Conservation (phyloP, 2,797 vertebrate species). For the Oryzias dopingdopingensis region DNA sequence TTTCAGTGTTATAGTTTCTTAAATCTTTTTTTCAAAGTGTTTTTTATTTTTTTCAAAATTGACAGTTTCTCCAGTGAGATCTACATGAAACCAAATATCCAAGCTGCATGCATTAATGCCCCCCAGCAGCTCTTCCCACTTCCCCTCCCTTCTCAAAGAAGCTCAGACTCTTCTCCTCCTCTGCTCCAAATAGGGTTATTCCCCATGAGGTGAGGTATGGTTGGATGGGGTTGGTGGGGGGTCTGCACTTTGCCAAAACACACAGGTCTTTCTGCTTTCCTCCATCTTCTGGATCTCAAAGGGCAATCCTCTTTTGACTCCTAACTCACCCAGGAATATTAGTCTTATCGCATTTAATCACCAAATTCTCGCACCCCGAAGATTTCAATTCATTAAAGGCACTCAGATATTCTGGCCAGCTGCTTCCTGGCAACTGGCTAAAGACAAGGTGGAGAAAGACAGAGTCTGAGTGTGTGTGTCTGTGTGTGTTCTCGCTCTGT, state of each 20-base stretch:
- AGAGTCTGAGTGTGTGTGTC: constrained; percentile 52
- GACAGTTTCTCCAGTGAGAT: constrained; percentile 37
- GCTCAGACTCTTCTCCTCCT: constrained; percentile 46
- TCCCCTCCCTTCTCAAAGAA: constrained; percentile 25
- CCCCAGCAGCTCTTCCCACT: constrained; percentile 31
- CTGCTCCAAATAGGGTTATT: constrained; percentile 64
- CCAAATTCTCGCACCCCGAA: constrained; percentile 78
- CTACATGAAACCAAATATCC: constrained; percentile 61
- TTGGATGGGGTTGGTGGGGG: constrained; percentile 5
- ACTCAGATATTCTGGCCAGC: constrained; percentile 91
- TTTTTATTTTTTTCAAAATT: not conserved
- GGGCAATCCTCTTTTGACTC: constrained; percentile 74
- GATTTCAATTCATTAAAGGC: constrained; percentile 87
- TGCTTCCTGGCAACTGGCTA: constrained; percentile 86
- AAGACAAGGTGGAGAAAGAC: constrained; percentile 88
- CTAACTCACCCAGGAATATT: constrained; percentile 86
- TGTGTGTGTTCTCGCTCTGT: constrained; percentile 34
- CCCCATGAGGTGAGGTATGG: constrained; percentile 33
- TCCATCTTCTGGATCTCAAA: constrained; percentile 59
- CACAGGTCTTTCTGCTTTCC: constrained; percentile 27
- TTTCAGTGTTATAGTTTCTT: too few relatives aligned
- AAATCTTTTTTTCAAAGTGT: too few relatives aligned
- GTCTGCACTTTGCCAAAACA: constrained; percentile 54
- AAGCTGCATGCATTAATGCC: constrained; percentile 12
- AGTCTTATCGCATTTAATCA: constrained; percentile 90